Conservation (phyloP, 2,888 invertebrate species). For the Gari tellinella region DNA sequence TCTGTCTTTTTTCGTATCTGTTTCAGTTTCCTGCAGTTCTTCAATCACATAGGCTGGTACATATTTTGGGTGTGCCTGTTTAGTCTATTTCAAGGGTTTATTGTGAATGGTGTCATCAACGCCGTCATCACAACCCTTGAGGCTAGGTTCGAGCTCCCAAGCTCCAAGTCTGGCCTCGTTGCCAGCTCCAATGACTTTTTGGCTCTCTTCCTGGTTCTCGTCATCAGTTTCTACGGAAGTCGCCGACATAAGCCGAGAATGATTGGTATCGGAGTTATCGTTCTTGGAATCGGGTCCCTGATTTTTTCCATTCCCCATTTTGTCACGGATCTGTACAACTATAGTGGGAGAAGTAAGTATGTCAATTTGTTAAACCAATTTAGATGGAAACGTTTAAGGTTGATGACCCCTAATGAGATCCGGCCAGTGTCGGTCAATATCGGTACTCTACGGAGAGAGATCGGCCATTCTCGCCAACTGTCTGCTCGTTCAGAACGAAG, state of each 20-base stretch:
- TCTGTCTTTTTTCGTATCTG: no score
- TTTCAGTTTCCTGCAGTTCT: constrained; percentile 60
- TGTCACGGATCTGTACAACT: constrained; percentile 50
- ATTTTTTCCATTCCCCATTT: constrained; percentile 66
- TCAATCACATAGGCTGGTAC: constrained; percentile 65
- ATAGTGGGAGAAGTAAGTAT: constrained; percentile 42
- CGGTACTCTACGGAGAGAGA: no score
- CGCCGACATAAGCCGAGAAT: constrained; percentile 62
- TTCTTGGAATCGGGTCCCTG: constrained; percentile 64
- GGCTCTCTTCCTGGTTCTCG: constrained; percentile 62
- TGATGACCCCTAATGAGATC: no score
- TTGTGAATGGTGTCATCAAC: constrained; percentile 66
- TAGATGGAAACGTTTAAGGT: no score
- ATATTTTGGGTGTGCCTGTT: constrained; percentile 65
- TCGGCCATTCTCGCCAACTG: no score
- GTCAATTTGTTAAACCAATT: no score
- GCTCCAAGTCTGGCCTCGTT: constrained; percentile 65
- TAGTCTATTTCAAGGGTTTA: constrained; percentile 63
- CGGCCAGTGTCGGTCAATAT: no score
- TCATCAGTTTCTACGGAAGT: constrained; percentile 66
- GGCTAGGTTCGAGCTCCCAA: constrained; percentile 63
- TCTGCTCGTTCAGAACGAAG: no score
- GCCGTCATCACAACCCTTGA: constrained; percentile 65
- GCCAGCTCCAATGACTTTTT: constrained; percentile 68
- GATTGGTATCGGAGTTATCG: constrained; percentile 63